Conservation (phyloP, 2,113 vertebrate genomes). For the Arothron firmamentum region DNA sequence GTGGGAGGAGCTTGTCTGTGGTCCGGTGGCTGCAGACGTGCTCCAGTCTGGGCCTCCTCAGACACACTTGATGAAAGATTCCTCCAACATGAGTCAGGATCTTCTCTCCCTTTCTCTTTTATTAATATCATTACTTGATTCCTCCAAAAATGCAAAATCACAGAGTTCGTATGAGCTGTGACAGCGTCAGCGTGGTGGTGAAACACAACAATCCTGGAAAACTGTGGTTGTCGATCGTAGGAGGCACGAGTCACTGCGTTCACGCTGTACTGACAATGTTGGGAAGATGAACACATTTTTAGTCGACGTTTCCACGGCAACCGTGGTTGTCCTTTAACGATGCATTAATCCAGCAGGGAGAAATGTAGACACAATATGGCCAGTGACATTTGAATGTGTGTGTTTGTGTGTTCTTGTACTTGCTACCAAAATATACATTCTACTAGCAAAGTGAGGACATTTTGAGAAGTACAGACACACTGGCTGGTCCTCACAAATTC, state of each 20-base stretch:
- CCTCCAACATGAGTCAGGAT: conserved; percentile 2
- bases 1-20: conserved; percentile 28
- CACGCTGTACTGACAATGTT: conserved; percentile 17
- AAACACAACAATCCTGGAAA: conserved; percentile 2
- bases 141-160: not conserved
- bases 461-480: no score
- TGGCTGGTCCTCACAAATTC: no score
- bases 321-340: conserved; percentile 49
- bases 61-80: conserved; percentile 15
- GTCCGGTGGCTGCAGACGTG: conserved; percentile 33
- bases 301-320: conserved; percentile 57
- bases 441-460: not conserved
- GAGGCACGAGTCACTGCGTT: conserved; percentile 13
- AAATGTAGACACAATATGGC: conserved; percentile 45
- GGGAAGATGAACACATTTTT: conserved; percentile 32
- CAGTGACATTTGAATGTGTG: conserved; percentile 41
- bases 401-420: conserved; percentile 4
- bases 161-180: not conserved
- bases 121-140: not conserved
- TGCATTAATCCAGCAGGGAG: conserved; percentile 48
- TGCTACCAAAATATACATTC: not conserved
- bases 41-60: conserved; percentile 20
- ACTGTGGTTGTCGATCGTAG: conserved; percentile 18
- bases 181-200: not conserved
- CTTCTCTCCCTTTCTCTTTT: not conserved